Evolutionary conservation across 2,113 vertebrate genomes (phyloP).

Genomic region (Hippocampus abdominalis): DNA sequence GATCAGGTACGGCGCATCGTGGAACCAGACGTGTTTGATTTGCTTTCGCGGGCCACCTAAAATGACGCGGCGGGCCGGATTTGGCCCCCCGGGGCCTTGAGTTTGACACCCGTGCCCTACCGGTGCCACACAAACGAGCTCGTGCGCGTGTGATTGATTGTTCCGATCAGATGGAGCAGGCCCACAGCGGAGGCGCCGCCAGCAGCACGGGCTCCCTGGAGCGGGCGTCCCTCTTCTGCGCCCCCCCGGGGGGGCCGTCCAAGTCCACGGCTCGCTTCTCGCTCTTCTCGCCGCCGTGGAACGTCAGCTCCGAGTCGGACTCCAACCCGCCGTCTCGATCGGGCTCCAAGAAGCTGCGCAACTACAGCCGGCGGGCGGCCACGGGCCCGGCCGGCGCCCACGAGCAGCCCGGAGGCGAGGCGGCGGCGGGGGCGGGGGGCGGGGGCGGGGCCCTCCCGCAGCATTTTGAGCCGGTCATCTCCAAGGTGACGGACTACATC

Average conservation of each 20-base stretch:
- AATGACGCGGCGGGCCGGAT: no score
- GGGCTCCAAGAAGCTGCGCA: conserved; percentile 70
- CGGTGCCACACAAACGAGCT: no score
- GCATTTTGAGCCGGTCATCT: conserved; percentile 69
- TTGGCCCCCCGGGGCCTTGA: no score
- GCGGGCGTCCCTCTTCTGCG: conserved; percentile 71
- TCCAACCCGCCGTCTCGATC: conserved; percentile 68
- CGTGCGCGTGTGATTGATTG: background rate
- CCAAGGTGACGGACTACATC: conserved; percentile 75
- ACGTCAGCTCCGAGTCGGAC: conserved; percentile 72
- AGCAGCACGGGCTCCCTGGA: conserved; percentile 70
- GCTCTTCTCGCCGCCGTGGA: conserved; percentile 65
- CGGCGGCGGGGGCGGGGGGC: conserved; percentile 28
- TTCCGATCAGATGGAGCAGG: conserved; percentile 72
- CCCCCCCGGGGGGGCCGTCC: conserved; percentile 60
- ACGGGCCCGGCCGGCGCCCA: conserved; percentile 43
- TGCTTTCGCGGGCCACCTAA: no score
- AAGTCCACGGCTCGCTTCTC: conserved; percentile 73
- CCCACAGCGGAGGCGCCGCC: conserved; percentile 68
- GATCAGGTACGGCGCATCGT: no score
- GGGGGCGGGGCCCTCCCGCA: conserved; percentile 43
- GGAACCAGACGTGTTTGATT: no score
- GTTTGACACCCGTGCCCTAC: no score
- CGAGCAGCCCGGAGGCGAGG: conserved; percentile 30
- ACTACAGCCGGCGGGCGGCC: conserved; percentile 62